Evolutionary conservation across 2,113 vertebrate genomes (phyloP), one percentile per base, ranked within the genome.

Genomic region (Crotophaga sulcirostris): DNA sequence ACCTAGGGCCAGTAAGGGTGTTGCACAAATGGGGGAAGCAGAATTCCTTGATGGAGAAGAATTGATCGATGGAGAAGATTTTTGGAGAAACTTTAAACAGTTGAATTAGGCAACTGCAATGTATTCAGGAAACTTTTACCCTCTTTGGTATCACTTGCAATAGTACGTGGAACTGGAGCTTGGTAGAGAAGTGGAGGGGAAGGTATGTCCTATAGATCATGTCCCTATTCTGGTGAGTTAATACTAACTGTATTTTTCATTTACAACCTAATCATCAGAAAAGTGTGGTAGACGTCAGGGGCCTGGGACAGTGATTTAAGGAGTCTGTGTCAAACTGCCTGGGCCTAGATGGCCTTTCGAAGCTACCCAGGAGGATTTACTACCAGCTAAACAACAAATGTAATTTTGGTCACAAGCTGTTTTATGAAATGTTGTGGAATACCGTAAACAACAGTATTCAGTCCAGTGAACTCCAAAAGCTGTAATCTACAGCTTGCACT

Each of bases 231-330:
- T 52, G 84, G 40, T 78, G 83, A 92, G 68, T 86, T 90, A 94
- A 96, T 14, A 19, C 89, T 56, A 81, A 75, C 87, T 56, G 29
- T 95, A 94, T 96, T 97, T 97, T 94, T 95, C 97, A 96, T 97
- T 97, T 97, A 97, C 95, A 96, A 72, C 87, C 95, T 95, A 92
- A 97, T 95, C 87, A 97, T 96, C 93, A 86, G 84, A 90, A 94
- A 68, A 78, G 80, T 82, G 56, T 24, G 73, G 91, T 93, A 81
- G 66, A 51, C 4, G 54, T 84, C 96, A 96, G 78, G 45, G 64
- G 47, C 73, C 69, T 78, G 67, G 69, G 77, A 56, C 4, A 31
- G 26, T 97, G 97, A 97, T 97, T 97, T 97, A 97, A 94, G 58
- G 93, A 85, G 84, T 23, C 80, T 89, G n/a, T 93, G 97, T 96